Evolutionary conservation across 2,888 invertebrate genomes (phyloP), one percentile per base, ranked within the genome.

Genomic region (Biston stratarius): DNA sequence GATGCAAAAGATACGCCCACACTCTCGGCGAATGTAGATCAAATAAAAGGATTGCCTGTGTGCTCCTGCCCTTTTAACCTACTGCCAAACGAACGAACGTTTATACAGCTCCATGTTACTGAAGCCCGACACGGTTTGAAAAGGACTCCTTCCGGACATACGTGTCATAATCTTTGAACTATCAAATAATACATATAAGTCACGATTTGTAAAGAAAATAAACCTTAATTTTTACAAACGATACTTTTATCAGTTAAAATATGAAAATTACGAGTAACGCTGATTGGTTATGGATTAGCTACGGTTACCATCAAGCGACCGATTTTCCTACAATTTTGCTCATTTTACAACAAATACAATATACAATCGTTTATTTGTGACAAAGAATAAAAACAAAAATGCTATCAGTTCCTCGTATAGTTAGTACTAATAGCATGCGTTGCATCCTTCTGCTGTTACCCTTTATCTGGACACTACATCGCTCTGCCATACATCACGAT

Each of bases 1-100:
- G 58, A 59, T 48, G 58, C 58, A 59, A 40, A 48, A 38, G 48
- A 36, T 15, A 48, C 58, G 58, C 48, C 48, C 24, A 48, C 58
- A 24, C 58, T 5, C 40, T 1, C 9, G 5, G 6, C 42, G 55
- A 38, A 10, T 12, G 55, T 56, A 42, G 5, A 33, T 56, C 55
- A 56, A 42, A 56, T 42, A 24, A 38, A 44, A 56, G 55, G 42
- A 24, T 12, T 15, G 6, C 42, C 24, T 53, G 33, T 33, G 55
- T 24, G 55, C 38, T 38, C 51, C 6, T 33, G 55, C 12, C 40
- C 42, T 56, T 56, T 40, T 40, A 40, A 53, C 53, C 53, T 15
- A 15, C 49, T 6, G 11, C 12, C 42, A 42, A 5, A 42, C 1
- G 12, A 42, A 11, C 5, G 11, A 5, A 42, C 5, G 11, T 10